phyloP scores from a whole-genome alignment of 2,888 invertebrate genomes.

The Tetragnatha montana region DNA sequence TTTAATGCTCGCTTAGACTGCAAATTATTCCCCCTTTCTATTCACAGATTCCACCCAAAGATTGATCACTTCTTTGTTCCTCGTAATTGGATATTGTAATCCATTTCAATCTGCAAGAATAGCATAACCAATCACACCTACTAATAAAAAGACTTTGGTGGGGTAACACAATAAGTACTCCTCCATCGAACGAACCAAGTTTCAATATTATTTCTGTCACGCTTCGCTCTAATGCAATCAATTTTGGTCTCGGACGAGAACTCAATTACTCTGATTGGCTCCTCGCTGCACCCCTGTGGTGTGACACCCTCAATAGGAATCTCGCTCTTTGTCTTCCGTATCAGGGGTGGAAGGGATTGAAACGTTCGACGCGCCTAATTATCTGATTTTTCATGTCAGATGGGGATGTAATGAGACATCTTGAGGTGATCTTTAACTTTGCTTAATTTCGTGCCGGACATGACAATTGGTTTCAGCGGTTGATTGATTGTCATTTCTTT shows the following conservation, averaged over 20 bases:
- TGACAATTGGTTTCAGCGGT: too few relatives aligned
- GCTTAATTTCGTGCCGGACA: too few relatives aligned
- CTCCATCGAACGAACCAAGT: not conserved
- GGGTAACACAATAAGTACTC: not conserved
- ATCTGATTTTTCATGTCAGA: not conserved
- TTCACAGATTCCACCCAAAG: not conserved
- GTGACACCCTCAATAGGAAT: not conserved
- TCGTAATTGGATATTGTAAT: not conserved
- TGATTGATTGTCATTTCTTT: too few relatives aligned
- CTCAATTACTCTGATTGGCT: not conserved
- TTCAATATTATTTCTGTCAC: not conserved
- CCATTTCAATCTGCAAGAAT: not conserved
- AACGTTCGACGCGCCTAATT: not conserved
- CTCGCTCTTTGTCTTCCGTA: not conserved
- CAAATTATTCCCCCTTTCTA: not conserved
- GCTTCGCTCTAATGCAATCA: not conserved
- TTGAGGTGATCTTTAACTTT: not conserved
- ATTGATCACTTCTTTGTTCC: not conserved
- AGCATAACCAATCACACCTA: not conserved
- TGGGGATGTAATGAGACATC: not conserved
- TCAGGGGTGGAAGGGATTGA: not conserved
- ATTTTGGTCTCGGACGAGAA: not conserved
- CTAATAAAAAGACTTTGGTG: not conserved
- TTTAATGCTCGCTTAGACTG: too few relatives aligned
- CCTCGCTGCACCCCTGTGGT: not conserved